Conservation (phyloP, 2,113 vertebrate genomes). For the Platysteira castanea region DNA sequence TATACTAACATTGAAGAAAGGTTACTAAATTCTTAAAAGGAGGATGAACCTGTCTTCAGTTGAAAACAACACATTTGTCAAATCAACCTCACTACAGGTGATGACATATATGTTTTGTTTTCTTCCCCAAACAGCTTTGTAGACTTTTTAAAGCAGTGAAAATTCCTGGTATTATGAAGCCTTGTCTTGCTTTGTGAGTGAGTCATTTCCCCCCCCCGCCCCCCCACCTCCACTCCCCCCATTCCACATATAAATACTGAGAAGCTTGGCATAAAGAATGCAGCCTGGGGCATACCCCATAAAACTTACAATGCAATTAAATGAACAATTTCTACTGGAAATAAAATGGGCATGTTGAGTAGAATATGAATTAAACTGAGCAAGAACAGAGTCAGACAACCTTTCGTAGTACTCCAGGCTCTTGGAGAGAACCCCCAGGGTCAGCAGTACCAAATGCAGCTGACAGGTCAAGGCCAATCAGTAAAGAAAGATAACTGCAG, state of each 20-base stretch:
- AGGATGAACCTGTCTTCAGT: not conserved
- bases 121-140: not conserved
- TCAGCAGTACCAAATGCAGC: conserved; percentile 44
- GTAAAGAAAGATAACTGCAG: conserved; percentile 61
- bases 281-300: conserved; percentile 77
- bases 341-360: conserved; percentile 72
- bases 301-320: conserved; percentile 83
- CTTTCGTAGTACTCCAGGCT: conserved; percentile 25
- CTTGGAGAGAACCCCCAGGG: conserved; percentile 30
- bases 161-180: conserved; percentile 51
- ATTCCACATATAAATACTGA: conserved; percentile 74
- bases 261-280: conserved; percentile 75
- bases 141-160: conserved; percentile 56
- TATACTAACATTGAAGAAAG: not conserved
- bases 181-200: conserved; percentile 66
- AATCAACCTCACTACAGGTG: not conserved
- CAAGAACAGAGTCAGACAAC: conserved; percentile 40
- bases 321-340: conserved; percentile 80
- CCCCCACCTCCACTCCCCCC: too few relatives aligned
- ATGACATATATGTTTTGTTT: not conserved
- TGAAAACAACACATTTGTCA: not conserved
- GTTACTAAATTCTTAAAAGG: not conserved
- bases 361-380: conserved; percentile 77
- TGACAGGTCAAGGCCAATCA: conserved; percentile 67
- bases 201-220: not conserved